These are phyloP conservation scores for Frankliniella intonsa DNA, from an alignment of 2,888 invertebrate species.

Conservation along the genomic window DNA sequence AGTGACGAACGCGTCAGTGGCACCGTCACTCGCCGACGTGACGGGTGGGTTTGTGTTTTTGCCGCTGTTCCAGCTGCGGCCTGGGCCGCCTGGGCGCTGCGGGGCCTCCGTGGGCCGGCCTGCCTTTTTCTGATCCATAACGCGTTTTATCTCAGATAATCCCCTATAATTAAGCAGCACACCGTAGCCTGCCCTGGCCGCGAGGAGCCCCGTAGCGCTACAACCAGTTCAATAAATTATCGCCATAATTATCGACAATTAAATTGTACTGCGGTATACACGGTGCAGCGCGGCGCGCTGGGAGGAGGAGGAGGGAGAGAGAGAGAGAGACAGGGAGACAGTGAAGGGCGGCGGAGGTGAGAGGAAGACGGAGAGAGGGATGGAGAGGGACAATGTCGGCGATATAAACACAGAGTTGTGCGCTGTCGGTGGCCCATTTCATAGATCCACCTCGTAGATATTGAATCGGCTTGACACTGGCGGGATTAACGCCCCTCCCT, in stretches of 20 bases:
- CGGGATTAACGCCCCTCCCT: background rate
- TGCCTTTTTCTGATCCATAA: conserved; percentile 12
- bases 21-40: too few species aligned
- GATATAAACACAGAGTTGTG: conserved; percentile 1
- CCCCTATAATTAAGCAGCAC: conserved; percentile 23
- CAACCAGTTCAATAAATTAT: conserved; percentile 25
- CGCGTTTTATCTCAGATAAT: conserved; percentile 20
- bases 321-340: background rate
- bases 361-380: background rate
- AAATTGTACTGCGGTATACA: conserved; percentile 13
- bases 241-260: conserved; percentile 25
- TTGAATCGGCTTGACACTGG: background rate
- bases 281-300: background rate
- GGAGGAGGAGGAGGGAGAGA: too few species aligned
- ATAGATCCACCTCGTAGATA: conserved; percentile 9
- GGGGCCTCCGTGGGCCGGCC: background rate
- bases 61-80: too few species aligned
- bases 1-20: too few species aligned
- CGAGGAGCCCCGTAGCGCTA: conserved; percentile 8
- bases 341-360: background rate
- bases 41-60: too few species aligned
- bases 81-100: background rate
- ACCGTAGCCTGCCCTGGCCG: too few species aligned
- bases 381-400: conserved; percentile 6
- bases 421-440: conserved; percentile 23